Evolutionary conservation across 2,113 vertebrate species (phyloP), one percentile per base, ranked within the genome.

Genomic region (Acanthisitta chloris): DNA sequence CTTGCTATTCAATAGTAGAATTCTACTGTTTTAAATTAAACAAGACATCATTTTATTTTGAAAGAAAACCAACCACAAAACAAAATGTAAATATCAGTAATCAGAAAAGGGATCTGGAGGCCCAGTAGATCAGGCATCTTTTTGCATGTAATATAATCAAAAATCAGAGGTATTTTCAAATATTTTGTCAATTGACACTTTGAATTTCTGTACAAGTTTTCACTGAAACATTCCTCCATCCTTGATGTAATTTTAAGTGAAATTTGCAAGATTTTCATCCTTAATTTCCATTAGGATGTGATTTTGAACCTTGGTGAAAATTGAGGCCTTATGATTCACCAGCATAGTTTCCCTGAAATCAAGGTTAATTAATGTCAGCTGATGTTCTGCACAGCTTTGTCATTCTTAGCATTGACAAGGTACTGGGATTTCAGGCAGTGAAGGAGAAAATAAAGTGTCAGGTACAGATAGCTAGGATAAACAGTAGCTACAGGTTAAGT

Each of bases 21-120:
- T 34, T 10, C 8, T 49, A 36, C 2, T 29, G 4, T 43, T 74
- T 93, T 51, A 80, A 86, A 84, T 28, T 52, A n/a, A 51, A 71
- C 8, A 69, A 72, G 17, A n/a, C 3, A 42, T 15, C 0, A 54
- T 86, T 83, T 73, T 69, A 52, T 52, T 58, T 20, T n/a, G n/a
- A 25, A 46, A 43, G 79, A 38, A 67, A 29, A 0, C 0, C 0
- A 1, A 10, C 36, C 20, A 9, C 26, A 43, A 70, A 78, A 28
- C 2, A 28, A 42, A 49, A 43, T 7, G 1, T 46, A 70, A 38
- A 8, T 54, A 74, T 28, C 26, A 57, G 12, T 43, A 88, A 26
- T 43, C 58, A 52, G 9, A n/a, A 77, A 77, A 90, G 84, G 4
- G 12, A 76, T 64, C n/a, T 65, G 29, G 14, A 71, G 9, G 16